Evolutionary conservation across 2,797 vertebrate genomes (phyloP).

Genomic region (Trematomus bernacchii): DNA sequence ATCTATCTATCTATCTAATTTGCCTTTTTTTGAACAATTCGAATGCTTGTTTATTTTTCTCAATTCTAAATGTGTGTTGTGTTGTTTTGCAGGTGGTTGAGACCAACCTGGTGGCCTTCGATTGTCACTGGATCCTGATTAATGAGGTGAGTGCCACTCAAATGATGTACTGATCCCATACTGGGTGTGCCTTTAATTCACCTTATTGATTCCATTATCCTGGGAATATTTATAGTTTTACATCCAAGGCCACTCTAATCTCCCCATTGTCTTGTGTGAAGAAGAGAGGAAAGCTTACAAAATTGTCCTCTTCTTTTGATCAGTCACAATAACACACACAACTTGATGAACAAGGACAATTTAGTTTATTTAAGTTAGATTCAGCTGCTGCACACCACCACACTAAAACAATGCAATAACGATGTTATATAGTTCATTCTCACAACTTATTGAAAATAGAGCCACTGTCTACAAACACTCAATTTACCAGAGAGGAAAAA

Average conservation of each 20-base stretch:
- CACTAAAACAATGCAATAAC: constrained; percentile 19
- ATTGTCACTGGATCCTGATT: constrained; percentile 99
- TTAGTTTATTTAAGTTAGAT: constrained; percentile 10
- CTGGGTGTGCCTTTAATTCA: constrained; percentile 39
- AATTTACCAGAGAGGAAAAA: constrained; percentile 9
- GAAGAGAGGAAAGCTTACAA: constrained; percentile 3
- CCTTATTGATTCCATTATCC: constrained; percentile 44
- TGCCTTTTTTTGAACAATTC: background rate
- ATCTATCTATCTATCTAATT: no score
- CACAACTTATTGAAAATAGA: constrained; percentile 5
- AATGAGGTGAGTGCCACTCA: constrained; percentile 92
- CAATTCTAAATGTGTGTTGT: constrained; percentile 64
- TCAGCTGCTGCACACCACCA: background rate
- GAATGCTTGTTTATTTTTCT: background rate
- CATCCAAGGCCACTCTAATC: constrained; percentile 9
- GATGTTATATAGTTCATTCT: background rate
- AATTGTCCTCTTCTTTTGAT: constrained; percentile 8
- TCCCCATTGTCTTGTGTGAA: constrained; percentile 23
- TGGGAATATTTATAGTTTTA: constrained; percentile 27
- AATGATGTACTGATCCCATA: constrained; percentile 45
- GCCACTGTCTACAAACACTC: background rate
- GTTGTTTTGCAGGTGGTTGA: constrained; percentile 93
- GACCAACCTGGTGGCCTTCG: constrained; percentile 98
- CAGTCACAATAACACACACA: constrained; percentile 27
- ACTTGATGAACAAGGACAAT: constrained; percentile 28